These are phyloP conservation scores for Passer montanus DNA, from an alignment of 2,113 vertebrate species.

Conservation along the genomic window DNA sequence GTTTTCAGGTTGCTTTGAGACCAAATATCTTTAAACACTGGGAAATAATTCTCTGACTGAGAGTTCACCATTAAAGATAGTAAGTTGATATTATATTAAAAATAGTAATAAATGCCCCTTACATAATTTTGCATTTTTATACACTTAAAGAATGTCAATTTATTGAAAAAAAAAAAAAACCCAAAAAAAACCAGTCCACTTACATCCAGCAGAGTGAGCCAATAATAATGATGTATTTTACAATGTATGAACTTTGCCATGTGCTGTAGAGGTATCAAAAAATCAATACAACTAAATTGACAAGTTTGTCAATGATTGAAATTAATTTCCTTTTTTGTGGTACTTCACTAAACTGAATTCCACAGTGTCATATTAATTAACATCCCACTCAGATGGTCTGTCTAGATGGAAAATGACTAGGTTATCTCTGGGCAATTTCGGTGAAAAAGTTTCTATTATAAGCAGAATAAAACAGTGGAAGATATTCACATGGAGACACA, in stretches of 20 bases:
- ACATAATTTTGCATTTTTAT: constrained; percentile 38
- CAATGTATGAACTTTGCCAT: constrained; percentile 49
- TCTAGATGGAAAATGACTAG: not conserved
- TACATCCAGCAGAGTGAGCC: not conserved
- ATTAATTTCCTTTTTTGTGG: constrained; percentile 61
- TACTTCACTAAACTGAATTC: constrained; percentile 58
- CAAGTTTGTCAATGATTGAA: constrained; percentile 66
- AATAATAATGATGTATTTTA: constrained; percentile 59
- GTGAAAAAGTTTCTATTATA: not conserved
- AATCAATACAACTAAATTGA: constrained; percentile 66
- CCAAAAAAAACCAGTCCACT: not conserved
- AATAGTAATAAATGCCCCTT: not conserved
- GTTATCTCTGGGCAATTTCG: not conserved
- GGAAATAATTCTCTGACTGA: not conserved
- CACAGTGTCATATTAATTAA: constrained; percentile 7
- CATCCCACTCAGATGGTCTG: not conserved
- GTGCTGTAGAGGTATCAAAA: constrained; percentile 13
- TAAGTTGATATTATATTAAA: constrained; percentile 19
- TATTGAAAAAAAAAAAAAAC: constrained; percentile 1
- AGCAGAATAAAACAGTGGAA: not conserved
- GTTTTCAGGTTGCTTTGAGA: not conserved
- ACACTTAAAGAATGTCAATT: constrained; percentile 25
- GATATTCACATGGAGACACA: not conserved
- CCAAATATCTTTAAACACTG: not conserved
- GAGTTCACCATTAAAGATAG: not conserved